Evolutionary conservation across 2,797 vertebrate genomes (phyloP).

Genomic region (Dicrostonyx torquatus): DNA sequence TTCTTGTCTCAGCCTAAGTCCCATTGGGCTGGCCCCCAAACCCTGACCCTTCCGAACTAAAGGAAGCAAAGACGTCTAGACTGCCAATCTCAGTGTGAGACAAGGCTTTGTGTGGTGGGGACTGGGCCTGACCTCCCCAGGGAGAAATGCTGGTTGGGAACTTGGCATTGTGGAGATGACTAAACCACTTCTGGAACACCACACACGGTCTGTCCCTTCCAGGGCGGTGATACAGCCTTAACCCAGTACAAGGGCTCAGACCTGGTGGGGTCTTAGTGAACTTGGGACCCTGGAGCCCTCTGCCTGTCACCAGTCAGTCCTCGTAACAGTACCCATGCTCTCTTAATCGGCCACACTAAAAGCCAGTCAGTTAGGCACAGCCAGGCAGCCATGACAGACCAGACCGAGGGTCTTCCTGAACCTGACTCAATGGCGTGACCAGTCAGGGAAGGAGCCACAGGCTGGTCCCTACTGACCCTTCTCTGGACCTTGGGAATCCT

Average conservation of each 20-base stretch:
- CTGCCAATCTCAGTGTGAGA: conserved; percentile 73
- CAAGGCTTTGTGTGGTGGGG: conserved; percentile 74
- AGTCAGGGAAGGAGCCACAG: not conserved
- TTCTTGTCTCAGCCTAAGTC: conserved; percentile 28
- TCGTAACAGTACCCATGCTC: accelerated
- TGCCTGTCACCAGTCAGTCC: accelerated
- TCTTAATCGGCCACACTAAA: too few species aligned
- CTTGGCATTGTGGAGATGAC: not conserved
- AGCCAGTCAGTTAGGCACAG: accelerated
- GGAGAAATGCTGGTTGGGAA: not conserved
- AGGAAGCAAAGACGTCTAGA: conserved; percentile 80
- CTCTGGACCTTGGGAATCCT: not conserved
- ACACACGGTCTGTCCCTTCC: not conserved
- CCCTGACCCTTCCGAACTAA: conserved; percentile 81
- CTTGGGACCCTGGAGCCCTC: not conserved
- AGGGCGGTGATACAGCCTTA: not conserved
- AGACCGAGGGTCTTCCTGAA: accelerated
- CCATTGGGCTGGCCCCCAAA: conserved; percentile 77
- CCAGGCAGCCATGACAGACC: not conserved
- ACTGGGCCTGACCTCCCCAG: conserved; percentile 60
- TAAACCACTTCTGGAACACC: not conserved
- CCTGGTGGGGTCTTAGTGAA: not conserved
- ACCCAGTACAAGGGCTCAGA: not conserved
- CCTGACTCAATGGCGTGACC: too few species aligned
- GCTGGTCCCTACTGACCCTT: not conserved